A percentile compares a stretch with the other conserved stretches of the same genome.
Evolutionary conservation across 1,140 invertebrate genomes (phyloP).

Genomic region (Galleria mellonella): DNA sequence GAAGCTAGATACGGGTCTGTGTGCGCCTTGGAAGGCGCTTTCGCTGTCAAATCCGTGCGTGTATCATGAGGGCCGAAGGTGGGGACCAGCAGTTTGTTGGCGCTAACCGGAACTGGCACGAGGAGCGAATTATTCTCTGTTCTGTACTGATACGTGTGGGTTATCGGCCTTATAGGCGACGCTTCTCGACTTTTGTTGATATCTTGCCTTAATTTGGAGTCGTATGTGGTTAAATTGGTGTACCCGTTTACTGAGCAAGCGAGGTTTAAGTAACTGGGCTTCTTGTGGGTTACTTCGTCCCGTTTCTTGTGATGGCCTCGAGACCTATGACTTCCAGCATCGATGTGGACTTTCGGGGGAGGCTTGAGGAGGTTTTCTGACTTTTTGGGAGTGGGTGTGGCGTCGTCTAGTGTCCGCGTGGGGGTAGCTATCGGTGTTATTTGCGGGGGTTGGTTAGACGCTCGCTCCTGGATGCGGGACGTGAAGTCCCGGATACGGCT

Average conservation of each 20-base stretch:
- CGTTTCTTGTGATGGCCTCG: conserved; percentile 52
- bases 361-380: conserved; percentile 58
- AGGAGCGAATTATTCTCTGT: conserved; percentile 74
- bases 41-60: conserved; percentile 57
- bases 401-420: conserved; percentile 44
- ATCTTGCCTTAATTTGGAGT: conserved; percentile 83
- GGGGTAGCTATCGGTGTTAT: conserved; percentile 38
- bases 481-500: conserved; percentile 76
- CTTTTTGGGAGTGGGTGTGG: conserved; percentile 46
- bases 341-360: conserved; percentile 53
- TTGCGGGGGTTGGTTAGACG: conserved; percentile 38
- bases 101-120: conserved; percentile 69
- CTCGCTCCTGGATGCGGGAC: conserved; percentile 72
- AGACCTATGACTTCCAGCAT: conserved; percentile 51
- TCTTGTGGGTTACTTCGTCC: conserved; percentile 55
- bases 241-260: conserved; percentile 94
- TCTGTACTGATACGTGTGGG: conserved; percentile 74
- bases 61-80: conserved; percentile 66
- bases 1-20: conserved; percentile 55
- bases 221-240: conserved; percentile 88
- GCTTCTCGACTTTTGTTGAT: conserved; percentile 80
- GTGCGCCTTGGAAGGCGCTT: conserved; percentile 69
- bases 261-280: conserved; percentile 89
- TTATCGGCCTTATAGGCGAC: conserved; percentile 77
- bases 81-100: conserved; percentile 63